phyloP scores from a whole-genome alignment of 2,113 vertebrate species.

The Pangasianodon hypophthalmus region DNA sequence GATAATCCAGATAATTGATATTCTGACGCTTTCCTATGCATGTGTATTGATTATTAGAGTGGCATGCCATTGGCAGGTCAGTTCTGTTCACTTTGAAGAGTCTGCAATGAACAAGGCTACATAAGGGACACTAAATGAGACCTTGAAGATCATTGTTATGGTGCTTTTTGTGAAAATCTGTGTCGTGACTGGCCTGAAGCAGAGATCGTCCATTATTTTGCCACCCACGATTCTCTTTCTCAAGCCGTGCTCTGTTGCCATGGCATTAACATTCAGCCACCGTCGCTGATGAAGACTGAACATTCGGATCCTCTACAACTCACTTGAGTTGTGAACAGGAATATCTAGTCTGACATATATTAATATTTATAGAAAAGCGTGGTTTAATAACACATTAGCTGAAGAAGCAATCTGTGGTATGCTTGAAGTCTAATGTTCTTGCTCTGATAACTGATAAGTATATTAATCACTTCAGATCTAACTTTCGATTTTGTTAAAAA shows the following conservation, averaged over 20 bases:
- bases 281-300: not conserved
- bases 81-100: not conserved
- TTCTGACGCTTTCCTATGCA: not conserved
- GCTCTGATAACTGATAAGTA: no score
- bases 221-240: conserved; percentile 8
- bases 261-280: conserved; percentile 22
- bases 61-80: not conserved
- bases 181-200: conserved; percentile 30
- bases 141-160: conserved; percentile 13
- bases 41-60: not conserved
- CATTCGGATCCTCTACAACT: not conserved
- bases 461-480: no score
- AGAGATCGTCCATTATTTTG: not conserved
- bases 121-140: not conserved
- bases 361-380: not conserved
- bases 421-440: not conserved
- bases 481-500: no score
- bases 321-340: not conserved
- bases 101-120: not conserved
- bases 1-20: not conserved
- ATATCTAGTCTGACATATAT: not conserved
- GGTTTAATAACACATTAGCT: not conserved
- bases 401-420: not conserved
- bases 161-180: not conserved
- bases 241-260: conserved; percentile 22